Conservation (phyloP, 1,140 invertebrate species). For the Ceratina australensis region DNA sequence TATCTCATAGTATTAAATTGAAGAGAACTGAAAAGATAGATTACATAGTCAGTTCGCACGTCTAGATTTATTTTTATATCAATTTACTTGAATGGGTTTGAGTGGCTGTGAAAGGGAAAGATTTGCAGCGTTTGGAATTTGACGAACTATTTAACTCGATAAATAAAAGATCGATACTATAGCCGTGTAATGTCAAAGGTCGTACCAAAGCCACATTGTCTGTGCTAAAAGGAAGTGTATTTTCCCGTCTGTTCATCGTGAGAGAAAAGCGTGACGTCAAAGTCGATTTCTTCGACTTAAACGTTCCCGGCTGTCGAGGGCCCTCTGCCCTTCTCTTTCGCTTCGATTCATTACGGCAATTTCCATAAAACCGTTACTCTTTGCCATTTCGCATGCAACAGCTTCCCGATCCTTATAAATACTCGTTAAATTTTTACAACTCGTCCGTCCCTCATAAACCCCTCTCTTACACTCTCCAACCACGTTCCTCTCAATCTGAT, state of each 20-base stretch:
- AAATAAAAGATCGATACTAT: conserved; percentile 64
- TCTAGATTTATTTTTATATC: too few relatives aligned
- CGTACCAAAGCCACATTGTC: conserved; percentile 55
- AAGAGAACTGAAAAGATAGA: too few relatives aligned
- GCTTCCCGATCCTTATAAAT: not conserved
- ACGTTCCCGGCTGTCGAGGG: not conserved
- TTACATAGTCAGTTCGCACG: too few relatives aligned
- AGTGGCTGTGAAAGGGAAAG: not conserved
- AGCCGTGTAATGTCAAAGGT: conserved; percentile 61
- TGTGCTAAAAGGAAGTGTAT: conserved; percentile 54
- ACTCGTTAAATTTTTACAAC: not conserved
- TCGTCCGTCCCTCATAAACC: too few relatives aligned
- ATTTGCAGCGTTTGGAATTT: conserved; percentile 49
- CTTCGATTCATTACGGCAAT: conserved; percentile 8
- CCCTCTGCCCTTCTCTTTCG: not conserved
- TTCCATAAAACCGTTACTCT: conserved; percentile 6
- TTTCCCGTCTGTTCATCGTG: conserved; percentile 44
- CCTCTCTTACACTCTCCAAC: too few relatives aligned
- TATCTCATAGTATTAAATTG: too few relatives aligned
- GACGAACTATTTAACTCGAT: conserved; percentile 57
- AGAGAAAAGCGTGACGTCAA: conserved; percentile 50
- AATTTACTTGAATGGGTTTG: too few relatives aligned
- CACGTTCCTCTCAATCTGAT: not conserved
- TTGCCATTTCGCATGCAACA: conserved; percentile 24
- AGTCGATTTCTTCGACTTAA: conserved; percentile 36